These are phyloP conservation scores for Heterohyrax brucei DNA, from an alignment of 2,797 vertebrate genomes.

Conservation along the genomic window DNA sequence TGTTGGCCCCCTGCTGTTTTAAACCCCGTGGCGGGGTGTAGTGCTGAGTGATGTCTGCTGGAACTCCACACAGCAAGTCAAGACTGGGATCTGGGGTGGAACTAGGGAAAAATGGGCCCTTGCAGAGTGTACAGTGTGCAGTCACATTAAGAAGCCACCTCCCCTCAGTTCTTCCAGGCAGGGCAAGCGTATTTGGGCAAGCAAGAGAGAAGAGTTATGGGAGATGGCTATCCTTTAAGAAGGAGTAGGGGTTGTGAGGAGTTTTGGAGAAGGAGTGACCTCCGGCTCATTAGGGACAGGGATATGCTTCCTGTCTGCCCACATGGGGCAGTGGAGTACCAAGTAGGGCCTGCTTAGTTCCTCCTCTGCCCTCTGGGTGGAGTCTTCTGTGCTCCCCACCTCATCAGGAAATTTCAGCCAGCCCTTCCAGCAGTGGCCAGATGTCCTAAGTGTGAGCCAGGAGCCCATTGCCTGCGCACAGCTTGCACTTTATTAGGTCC, in stretches of 20 bases:
- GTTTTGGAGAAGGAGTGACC: neutral
- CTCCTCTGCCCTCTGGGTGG: neutral
- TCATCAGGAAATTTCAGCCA: neutral
- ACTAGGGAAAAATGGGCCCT: neutral
- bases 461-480: neutral
- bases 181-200: neutral
- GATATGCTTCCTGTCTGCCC: neutral
- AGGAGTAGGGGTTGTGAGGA: neutral
- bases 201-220: neutral
- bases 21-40: neutral
- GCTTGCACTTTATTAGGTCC: neutral
- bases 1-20: conserved; percentile 78
- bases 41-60: conserved; percentile 57
- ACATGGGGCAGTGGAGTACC: no score
- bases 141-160: neutral
- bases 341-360: accelerated
- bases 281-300: neutral
- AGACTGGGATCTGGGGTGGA: conserved; percentile 50
- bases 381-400: neutral
- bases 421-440: neutral
- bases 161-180: neutral
- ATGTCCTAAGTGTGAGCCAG: neutral
- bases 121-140: neutral
- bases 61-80: conserved; percentile 54
- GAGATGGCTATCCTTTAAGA: neutral